Conservation (phyloP, 2,888 invertebrate genomes). For the Ecdyonurus torrentis region DNA sequence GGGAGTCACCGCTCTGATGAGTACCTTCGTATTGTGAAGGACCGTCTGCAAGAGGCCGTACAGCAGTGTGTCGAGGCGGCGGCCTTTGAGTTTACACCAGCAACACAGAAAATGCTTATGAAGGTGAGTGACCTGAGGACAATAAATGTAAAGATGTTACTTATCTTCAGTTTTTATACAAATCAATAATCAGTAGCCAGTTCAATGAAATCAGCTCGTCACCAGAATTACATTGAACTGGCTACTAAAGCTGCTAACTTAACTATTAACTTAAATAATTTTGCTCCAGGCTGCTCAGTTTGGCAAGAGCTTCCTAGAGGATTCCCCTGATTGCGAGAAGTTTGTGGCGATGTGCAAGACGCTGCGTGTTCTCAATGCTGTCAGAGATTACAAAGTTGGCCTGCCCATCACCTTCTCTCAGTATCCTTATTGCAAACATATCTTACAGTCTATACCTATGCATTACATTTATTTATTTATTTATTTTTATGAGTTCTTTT, state of each 20-base stretch:
- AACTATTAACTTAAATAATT: too few species aligned
- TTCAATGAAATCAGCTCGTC: too few species aligned
- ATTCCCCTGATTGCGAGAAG: slow-evolving; percentile 45
- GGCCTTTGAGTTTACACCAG: slow-evolving; percentile 71
- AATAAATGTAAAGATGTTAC: too few species aligned
- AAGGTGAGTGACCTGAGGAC: slow-evolving; percentile 36
- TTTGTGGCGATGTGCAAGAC: slow-evolving; percentile 77
- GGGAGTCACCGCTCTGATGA: slow-evolving; percentile 86
- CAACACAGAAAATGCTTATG: slow-evolving; percentile 76
- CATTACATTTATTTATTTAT: too few species aligned
- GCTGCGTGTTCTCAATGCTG: slow-evolving; percentile 77
- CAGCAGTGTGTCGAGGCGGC: slow-evolving; percentile 86
- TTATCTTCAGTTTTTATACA: too few species aligned
- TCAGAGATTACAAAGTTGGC: slow-evolving; percentile 69
- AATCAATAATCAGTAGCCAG: too few species aligned
- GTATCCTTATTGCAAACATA: too few species aligned
- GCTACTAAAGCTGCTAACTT: too few species aligned
- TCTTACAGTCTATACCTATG: too few species aligned
- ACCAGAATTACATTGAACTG: too few species aligned
- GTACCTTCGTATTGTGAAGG: slow-evolving; percentile 74
- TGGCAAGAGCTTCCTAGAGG: slow-evolving; percentile 79
- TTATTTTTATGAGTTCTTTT: too few species aligned
- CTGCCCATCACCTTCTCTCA: slow-evolving; percentile 81
- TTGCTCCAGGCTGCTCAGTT: slow-evolving; percentile 68
- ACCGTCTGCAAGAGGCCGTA: slow-evolving; percentile 64